Base-by-base conservation (phyloP, 2,113 vertebrate species). In the Microcebus tavaratra region DNA sequence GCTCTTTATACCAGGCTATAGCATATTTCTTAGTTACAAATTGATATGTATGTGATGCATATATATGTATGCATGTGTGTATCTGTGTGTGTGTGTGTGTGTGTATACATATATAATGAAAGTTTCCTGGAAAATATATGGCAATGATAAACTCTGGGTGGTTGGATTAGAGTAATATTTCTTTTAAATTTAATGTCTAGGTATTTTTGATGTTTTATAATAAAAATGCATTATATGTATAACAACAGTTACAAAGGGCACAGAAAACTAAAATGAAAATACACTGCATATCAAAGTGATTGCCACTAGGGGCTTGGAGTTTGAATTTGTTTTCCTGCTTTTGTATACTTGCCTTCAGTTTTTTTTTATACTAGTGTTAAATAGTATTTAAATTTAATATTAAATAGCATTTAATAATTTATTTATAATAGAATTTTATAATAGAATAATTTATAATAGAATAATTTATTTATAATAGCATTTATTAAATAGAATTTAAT, bases 231-330 rank as follows among this genome's bases (percentile, higher is more conserved):
- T 81, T 57, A 48, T 57, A 3, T 84, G 10, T 2, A 88, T 29
- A 95, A 78, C 13, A 81, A n/a, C 17, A 84, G 15, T 55, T 63
- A 85, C 57, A 57, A 81, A 91, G 48, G 79, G 1, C 9, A 81
- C 27, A 93, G 78, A 85, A 94, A 82, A 86, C 73, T 80, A 42
- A 63, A 63, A 67, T 78, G 31, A 91, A 86, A 88, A 63, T 81
- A 61, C 55, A 6, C 5, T 87, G 18, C 4, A 48, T 80, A 10
- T 89, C 15, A 94, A 91, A 82, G 10, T 73, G 8, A 91, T 45
- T 85, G 18, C 4, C 36, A 53, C 31, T 81, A 61, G 18, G 1
- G 13, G 61, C 7, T 48, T 73, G 42, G 31, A 72, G 29, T 94
- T 70, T 86, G 13, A 90, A 34, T 50, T 79, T 70, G 67, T 70